Percentiles rank a stretch among this genome's conserved stretches.
Conservation (phyloP, 2,888 invertebrate genomes). For the Amblyjoppa fuscipennis region DNA sequence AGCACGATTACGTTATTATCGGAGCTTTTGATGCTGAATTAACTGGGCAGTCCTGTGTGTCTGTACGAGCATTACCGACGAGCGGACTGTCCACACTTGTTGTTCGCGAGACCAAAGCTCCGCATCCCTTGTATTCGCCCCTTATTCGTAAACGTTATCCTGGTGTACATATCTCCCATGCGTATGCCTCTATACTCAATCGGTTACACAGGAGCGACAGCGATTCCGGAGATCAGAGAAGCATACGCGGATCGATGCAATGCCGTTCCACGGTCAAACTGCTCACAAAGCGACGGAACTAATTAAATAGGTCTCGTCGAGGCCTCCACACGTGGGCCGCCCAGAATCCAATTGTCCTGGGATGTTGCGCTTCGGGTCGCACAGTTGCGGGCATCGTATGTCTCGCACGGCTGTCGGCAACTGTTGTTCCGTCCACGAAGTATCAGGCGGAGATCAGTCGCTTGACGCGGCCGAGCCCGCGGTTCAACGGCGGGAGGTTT, state of each 20-base stretch:
- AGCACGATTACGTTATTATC: background rate
- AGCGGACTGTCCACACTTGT: background rate
- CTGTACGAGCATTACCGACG: background rate
- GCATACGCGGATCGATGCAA: conserved; percentile 2
- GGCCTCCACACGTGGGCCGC: conserved; percentile 1
- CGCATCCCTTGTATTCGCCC: background rate
- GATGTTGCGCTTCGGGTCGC: background rate
- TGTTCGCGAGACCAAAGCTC: background rate
- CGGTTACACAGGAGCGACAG: conserved; percentile 11
- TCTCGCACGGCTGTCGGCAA: background rate
- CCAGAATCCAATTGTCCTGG: conserved; percentile 3
- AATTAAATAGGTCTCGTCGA: conserved; percentile 34
- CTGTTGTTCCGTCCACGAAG: background rate
- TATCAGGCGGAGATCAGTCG: background rate
- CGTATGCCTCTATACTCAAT: conserved; percentile 2
- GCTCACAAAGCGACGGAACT: conserved; percentile 46
- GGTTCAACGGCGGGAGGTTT: background rate
- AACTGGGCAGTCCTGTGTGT: background rate
- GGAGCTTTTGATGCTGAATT: background rate
- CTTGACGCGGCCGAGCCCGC: background rate
- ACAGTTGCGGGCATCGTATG: background rate
- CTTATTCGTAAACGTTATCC: background rate
- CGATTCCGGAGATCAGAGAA: conserved; percentile 23
- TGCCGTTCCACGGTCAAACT: conserved; percentile 8
- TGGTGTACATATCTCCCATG: background rate